These are phyloP conservation scores for Trisateles emortualis DNA, from an alignment of 2,888 invertebrate species.

Conservation along the genomic window DNA sequence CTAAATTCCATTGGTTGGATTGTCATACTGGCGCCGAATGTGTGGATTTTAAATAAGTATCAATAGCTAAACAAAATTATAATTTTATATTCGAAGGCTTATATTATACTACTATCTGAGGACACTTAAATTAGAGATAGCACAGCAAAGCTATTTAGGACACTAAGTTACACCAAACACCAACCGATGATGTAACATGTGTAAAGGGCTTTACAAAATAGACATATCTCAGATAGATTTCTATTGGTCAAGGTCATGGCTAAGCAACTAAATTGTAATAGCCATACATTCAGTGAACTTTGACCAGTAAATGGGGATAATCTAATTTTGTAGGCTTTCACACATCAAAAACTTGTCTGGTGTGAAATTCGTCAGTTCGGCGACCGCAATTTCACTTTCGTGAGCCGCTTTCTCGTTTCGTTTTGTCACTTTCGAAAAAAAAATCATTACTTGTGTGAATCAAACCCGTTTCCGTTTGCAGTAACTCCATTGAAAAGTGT, in stretches of 20 bases:
- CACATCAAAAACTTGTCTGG: constrained; percentile 56
- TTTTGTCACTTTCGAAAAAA: constrained; percentile 77
- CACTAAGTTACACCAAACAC: too few relatives aligned
- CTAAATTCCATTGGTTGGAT: too few relatives aligned
- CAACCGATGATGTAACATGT: too few relatives aligned
- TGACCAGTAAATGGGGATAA: constrained; percentile 23
- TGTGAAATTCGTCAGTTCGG: constrained; percentile 75
- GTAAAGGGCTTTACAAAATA: too few relatives aligned
- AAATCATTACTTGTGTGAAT: constrained; percentile 63
- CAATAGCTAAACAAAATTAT: too few relatives aligned
- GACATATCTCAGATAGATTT: too few relatives aligned
- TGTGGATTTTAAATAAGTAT: too few relatives aligned
- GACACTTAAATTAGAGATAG: too few relatives aligned
- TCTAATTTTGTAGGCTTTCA: constrained; percentile 53
- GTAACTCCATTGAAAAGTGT: constrained; percentile 60
- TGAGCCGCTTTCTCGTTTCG: constrained; percentile 74
- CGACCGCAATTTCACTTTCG: constrained; percentile 79
- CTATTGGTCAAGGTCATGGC: constrained; percentile 55
- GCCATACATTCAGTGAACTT: constrained; percentile 27
- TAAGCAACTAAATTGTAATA: constrained; percentile 50
- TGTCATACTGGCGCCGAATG: too few relatives aligned
- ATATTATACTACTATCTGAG: too few relatives aligned
- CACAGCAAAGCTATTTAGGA: too few relatives aligned
- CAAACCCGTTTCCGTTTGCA: constrained; percentile 62
- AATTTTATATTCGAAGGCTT: too few relatives aligned